Base-by-base conservation (phyloP, 2,888 invertebrate species). In the Heliconius ethilla region DNA sequence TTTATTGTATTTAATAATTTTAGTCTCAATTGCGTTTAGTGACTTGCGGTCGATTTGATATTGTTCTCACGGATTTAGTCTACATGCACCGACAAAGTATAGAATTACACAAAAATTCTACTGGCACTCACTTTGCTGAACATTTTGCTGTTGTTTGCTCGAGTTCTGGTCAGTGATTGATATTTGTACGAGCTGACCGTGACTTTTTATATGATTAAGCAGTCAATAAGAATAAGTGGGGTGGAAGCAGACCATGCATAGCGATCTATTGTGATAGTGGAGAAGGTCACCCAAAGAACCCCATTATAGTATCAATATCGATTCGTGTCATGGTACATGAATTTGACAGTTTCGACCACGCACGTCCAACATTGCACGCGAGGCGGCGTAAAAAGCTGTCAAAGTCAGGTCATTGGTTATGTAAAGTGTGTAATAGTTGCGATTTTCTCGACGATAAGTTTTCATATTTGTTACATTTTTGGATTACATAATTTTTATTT, bases 201-300 rank as follows among this genome's bases (percentile, higher is more conserved):
- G 84, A 86, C 88, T 91, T 92, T 93, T 93, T 94, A 93, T 93
- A 92, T 88, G 84, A 87, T 78, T 87, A 85, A 86, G 87, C 84
- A 87, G 80, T 80, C 81, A 87, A 87, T 86, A 88, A 89, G 86
- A 90, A 86, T 89, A 87, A 93, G 91, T 91, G 92, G 91, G 91
- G 91, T 87, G 33, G 78, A 59, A 88, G 86, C 84, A 83, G 85
- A 85, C 83, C 86, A 88, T 87, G 87, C 84, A 85, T 88, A 87
- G 88, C 89, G 89, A 89, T 89, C 81, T 80, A 80, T 83, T 87
- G 87, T 89, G 89, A 87, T 90, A 89, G 89, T 89, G 87, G 85
- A 83, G 85, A 87, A 92, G 90, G 91, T 90, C 90, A 83, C 83
- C 81, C 84, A 83, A 87, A 88, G 89, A 87, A 86, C 82, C 83